Base-by-base conservation (phyloP, 2,888 invertebrate genomes). In the Strigamia crassipes region DNA sequence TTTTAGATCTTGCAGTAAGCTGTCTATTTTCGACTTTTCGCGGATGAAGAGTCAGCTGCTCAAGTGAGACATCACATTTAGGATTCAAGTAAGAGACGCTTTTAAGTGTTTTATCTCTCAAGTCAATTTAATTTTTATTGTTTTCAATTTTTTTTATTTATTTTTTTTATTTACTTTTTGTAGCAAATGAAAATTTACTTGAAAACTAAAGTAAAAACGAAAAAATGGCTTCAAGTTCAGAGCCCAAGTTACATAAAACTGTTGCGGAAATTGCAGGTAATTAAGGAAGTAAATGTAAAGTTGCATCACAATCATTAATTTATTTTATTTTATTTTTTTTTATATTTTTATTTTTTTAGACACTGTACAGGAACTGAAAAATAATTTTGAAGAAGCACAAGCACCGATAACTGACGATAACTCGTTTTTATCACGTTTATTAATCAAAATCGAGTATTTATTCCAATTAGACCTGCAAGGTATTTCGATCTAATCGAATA, bases 381-480 rank as follows among this genome's bases (percentile, higher is more conserved):
- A 18, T 5, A 81, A 51, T 46, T 85, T 84, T 79, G 61, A 78
- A 18, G 86, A 86, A 18, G 84, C 84, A 51, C 84, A 85, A 4
- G 83, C 83, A 10, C 88, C 88, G 4, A 86, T 89, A 27, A 87
- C 86, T 82, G 89, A 89, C 84, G 88, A 88, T 84, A 86, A 85
- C 84, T 85, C 86, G 79, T 84, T 85, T 1, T 85, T 89, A 66
- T 88, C 88, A 79, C 84, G 87, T 78, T 86, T 89, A 82, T 88
- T 88, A 85, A 87, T 87, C 46, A 89, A 88, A 84, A 84, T 89
- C 42, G 89, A 89, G 83, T 86, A 86, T 82, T 84, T 89, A 34
- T 85, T 89, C 12, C 87, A 86, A 41, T 83, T 85, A 79, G 87
- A 87, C 82, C 85, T 88, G 84, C 88, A 87, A 87, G 87, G 89